Evolutionary conservation across 1,140 invertebrate genomes (phyloP).

Genomic region (Medauroidea extradentata): DNA sequence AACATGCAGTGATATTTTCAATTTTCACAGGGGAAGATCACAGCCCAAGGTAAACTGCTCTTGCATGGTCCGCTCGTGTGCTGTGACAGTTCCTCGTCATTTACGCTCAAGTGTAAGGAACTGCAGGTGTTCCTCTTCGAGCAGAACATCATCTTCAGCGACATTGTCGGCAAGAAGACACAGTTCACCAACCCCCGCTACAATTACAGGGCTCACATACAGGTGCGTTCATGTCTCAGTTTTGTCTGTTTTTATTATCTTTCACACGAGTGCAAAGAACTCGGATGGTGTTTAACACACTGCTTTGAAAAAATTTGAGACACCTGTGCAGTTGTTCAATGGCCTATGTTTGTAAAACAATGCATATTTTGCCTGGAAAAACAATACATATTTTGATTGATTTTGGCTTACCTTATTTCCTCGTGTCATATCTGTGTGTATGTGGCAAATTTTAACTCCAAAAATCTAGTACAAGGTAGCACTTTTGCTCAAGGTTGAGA

Average conservation of each 20-base stretch:
- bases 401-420: too few species aligned
- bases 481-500: too few species aligned
- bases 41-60: slow-evolving; percentile 92
- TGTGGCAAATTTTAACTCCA: too few species aligned
- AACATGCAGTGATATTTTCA: too few species aligned
- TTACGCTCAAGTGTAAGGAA: slow-evolving; percentile 59
- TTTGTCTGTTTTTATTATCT: too few species aligned
- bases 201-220: slow-evolving; percentile 94
- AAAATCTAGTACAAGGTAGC: too few species aligned
- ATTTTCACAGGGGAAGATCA: slow-evolving; percentile 90
- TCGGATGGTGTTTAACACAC: too few species aligned
- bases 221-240: slow-evolving; percentile 56
- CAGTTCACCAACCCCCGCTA: slow-evolving; percentile 94
- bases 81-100: slow-evolving; percentile 57
- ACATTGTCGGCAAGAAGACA: slow-evolving; percentile 88
- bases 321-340: neutral
- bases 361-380: too few species aligned
- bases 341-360: neutral
- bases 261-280: too few species aligned
- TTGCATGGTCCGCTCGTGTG: slow-evolving; percentile 86
- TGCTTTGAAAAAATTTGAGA: neutral
- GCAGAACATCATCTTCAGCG: slow-evolving; percentile 96
- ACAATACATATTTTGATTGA: too few species aligned
- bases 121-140: slow-evolving; percentile 97
- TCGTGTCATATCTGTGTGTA: too few species aligned